These are phyloP conservation scores for Linnaemya tessellans DNA, from an alignment of 2,888 invertebrate species.

Conservation along the genomic window DNA sequence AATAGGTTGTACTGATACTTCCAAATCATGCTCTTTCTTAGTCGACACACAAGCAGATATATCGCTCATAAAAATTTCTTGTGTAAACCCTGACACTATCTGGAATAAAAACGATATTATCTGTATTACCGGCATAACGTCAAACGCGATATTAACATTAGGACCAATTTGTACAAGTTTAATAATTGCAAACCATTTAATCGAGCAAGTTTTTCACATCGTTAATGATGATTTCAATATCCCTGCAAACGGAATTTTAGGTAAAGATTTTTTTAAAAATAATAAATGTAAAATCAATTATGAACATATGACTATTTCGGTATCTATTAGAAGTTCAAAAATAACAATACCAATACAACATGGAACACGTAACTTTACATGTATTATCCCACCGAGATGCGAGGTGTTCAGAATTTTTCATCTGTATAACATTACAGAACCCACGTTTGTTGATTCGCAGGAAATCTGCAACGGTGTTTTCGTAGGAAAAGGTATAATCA, in stretches of 20 bases:
- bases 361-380: no score
- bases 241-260: background rate
- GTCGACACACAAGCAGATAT: slow-evolving; percentile 45
- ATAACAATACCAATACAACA: no score
- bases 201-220: background rate
- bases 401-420: no score
- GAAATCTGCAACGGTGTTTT: no score
- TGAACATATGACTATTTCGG: no score
- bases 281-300: no score
- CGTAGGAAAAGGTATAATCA: no score
- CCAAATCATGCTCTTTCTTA: slow-evolving; percentile 15
- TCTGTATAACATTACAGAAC: no score
- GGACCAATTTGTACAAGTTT: slow-evolving; percentile 11
- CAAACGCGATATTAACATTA: background rate
- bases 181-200: background rate
- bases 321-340: no score
- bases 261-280: no score
- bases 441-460: no score
- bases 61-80: slow-evolving; percentile 36
- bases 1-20: slow-evolving; percentile 3
- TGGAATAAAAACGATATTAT: slow-evolving; percentile 29
- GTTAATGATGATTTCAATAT: slow-evolving; percentile 14
- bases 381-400: no score
- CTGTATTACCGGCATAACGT: slow-evolving; percentile 20
- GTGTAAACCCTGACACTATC: slow-evolving; percentile 14